Base-by-base conservation (phyloP, 2,113 vertebrate species). In the Chionodraco myersi region DNA sequence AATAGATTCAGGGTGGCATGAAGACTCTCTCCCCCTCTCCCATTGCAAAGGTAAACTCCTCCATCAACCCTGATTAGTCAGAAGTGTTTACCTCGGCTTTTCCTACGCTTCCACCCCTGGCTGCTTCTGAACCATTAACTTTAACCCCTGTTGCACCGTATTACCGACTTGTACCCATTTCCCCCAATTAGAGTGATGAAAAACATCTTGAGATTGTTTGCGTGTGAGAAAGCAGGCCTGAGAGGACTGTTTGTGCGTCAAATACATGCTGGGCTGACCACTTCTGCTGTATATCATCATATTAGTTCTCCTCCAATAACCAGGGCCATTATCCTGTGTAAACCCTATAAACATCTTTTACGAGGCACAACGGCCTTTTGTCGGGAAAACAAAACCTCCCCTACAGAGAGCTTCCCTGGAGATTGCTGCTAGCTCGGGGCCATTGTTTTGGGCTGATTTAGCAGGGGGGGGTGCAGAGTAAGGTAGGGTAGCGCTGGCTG, bases 341-440 rank as follows among this genome's bases (percentile, higher is more conserved):
- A 89, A 86, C 75, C 75, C 63, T 71, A 88, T 88, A 88, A 90
- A 89, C 72, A 91, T 81, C 62, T 64, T 82, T 92, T 91, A 91
- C 80, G 76, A 86, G 81, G 66, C 74, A 88, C 82, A 88, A 78
- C 51, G 70, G 85, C 68, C 76, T 87, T 90, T 92, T 89, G 85
- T 84, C 76, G 49, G 72, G 64, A 85, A 88, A 93, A 92, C 83
- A 84, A 89, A 89, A 75, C 61, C 74, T 79, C 54, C 57, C 83
- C 75, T 72, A 82, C 71, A 75, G 72, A 76, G 77, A 58, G 68
- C 51, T 54, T 84, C 90, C 83, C 85, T 21, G 67, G 80, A 81
- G 86, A 84, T 62, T 21, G 71, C 72, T 53, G 70, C 85, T 80
- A 77, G 72, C 86, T 84, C 30, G 10, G 36, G 67, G 85, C 59